Evolutionary conservation across 2,113 vertebrate species (phyloP), one percentile per base, ranked within the genome.

Genomic region (Prietella phreatophila): DNA sequence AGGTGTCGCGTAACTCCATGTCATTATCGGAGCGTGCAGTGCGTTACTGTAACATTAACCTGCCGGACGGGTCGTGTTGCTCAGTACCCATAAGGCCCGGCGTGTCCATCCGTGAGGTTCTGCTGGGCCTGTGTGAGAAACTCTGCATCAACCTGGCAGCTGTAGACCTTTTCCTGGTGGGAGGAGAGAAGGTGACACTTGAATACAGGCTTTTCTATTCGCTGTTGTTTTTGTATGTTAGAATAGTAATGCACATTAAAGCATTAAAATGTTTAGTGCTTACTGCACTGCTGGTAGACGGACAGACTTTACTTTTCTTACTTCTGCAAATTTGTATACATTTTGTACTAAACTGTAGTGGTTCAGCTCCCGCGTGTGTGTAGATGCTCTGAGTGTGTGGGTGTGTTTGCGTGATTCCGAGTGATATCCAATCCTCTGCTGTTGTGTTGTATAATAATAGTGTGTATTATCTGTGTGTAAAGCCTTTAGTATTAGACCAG

Each of bases 401-500:
- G 20, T 84, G 83, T 27, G 3, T 63, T 14, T 80, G 22, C 42
- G 19, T 82, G 67, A 53, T 4, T 50, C 33, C 47, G 10, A 42
- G 33, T 80, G 85, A 81, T 76, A 88, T 89, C 36, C 63, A 36
- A 90, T 85, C 79, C 82, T 71, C 83, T 36, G 61, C 10, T 84
- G 86, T 36, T 88, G 84, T 83, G 60, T 11, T 36, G 27, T 47
- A 84, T 84, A 81, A 85, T 81, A 86, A 89, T 61, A 79, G 80
- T 4, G 36, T 82, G 75, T 63, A 73, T 87, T 90, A 80, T 90
- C 53, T 86, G 78, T 88, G 65, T 86, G 61, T 89, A 71, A 86
- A 99, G 98, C 98, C 98, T 75, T 96, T 99, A 90, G 97, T 99
- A 76, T 93, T 99, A 93, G 97, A 99, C 85, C 98, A 99, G 92